These are phyloP conservation scores for Ophion costatus DNA, from an alignment of 2,888 invertebrate genomes.

Conservation along the genomic window DNA sequence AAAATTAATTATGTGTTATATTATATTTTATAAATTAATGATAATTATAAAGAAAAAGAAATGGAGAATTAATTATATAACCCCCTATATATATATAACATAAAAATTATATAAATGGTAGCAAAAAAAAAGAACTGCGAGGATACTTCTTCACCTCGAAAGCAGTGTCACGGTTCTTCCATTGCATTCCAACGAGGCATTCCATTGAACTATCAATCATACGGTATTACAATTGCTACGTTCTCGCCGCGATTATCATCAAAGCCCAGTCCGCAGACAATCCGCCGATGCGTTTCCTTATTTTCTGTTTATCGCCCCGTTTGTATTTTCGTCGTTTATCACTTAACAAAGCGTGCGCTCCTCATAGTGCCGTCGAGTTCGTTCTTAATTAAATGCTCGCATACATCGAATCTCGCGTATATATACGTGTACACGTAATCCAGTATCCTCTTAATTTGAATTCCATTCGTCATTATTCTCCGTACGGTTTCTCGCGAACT, in stretches of 20 bases:
- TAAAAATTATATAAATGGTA: neutral
- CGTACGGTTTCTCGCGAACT: neutral
- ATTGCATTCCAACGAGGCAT: no score
- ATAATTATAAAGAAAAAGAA: no score
- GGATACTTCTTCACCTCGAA: constrained; percentile 1
- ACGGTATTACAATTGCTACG: constrained; percentile 38
- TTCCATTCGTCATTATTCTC: neutral
- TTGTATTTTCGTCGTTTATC: constrained; percentile 10
- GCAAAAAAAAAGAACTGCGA: neutral
- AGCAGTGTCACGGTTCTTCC: neutral
- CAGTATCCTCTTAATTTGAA: neutral
- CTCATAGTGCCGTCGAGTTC: constrained; percentile 1
- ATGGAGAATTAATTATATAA: neutral
- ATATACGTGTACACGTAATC: neutral
- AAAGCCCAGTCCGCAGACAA: neutral
- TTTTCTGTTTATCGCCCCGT: neutral
- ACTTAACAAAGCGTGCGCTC: neutral
- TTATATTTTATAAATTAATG: no score
- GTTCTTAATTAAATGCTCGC: constrained; percentile 49
- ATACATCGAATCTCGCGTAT: neutral
- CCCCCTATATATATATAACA: neutral
- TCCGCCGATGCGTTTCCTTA: neutral
- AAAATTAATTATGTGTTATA: no score
- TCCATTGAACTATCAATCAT: constrained; percentile 57
- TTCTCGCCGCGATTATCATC: constrained; percentile 42